Percentiles rank a stretch among this genome's conserved stretches.
Conservation (phyloP, 53 echinoderm and acorn worm species). For the Mesocentrotus franciscanus region DNA sequence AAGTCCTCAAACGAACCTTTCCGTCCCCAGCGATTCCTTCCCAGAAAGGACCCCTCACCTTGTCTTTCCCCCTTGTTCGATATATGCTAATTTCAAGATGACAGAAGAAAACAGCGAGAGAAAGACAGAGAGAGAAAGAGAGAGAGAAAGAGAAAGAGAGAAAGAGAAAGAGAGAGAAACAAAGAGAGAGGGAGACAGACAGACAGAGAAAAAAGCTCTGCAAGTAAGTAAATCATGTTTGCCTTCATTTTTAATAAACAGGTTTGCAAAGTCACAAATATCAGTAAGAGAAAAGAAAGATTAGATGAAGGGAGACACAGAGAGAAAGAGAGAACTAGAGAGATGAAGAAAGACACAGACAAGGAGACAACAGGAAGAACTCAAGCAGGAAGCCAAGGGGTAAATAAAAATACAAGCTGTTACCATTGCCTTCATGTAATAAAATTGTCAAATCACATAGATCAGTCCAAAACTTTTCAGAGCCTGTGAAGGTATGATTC, state of each 20-base stretch:
- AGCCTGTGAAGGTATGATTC: not conserved
- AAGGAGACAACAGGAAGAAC: too few species aligned
- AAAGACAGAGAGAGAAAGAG: not conserved
- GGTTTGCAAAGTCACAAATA: too few species aligned
- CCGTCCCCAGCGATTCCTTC: not conserved
- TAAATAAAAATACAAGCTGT: not conserved
- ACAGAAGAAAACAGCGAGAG: not conserved
- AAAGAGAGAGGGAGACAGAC: too few species aligned
- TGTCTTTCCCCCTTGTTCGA: not conserved
- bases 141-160: too few species aligned
- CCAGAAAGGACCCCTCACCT: constrained; percentile 33
- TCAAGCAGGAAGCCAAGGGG: not conserved
- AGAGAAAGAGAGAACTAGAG: too few species aligned
- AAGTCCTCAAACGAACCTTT: constrained; percentile 1
- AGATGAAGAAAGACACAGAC: too few species aligned
- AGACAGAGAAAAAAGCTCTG: not conserved
- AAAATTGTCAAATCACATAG: not conserved
- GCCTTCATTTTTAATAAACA: too few species aligned
- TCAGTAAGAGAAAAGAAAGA: too few species aligned
- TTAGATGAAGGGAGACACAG: too few species aligned
- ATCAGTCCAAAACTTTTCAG: not conserved
- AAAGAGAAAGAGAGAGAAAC: too few species aligned
- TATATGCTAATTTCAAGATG: constrained; percentile 39
- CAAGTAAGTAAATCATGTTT: not conserved
- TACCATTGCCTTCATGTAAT: not conserved